Percentiles rank a stretch among this genome's conserved stretches.
These are phyloP conservation scores for Peucedramus taeniatus DNA, from an alignment of 2,113 vertebrate species.

Conservation along the genomic window DNA sequence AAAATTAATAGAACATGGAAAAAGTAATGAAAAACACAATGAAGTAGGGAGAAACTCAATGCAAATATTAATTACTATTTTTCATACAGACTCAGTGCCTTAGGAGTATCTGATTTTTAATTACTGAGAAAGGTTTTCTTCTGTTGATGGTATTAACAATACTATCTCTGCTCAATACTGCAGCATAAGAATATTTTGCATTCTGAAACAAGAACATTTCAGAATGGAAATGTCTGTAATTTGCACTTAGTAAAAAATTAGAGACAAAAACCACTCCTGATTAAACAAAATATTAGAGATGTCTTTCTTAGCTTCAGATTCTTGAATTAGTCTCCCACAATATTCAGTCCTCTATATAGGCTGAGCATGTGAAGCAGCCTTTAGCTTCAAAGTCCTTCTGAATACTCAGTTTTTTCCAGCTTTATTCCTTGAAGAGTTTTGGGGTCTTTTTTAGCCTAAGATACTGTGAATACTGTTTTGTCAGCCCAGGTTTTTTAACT, in stretches of 20 bases:
- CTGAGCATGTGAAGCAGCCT: neutral
- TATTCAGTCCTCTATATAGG: neutral
- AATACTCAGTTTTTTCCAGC: neutral
- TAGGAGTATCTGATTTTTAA: neutral
- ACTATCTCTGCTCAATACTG: neutral
- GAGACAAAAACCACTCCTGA: rapidly evolving
- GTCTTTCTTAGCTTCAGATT: neutral
- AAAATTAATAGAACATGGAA: neutral
- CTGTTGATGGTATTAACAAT: neutral
- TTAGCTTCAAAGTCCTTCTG: neutral
- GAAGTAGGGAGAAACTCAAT: neutral
- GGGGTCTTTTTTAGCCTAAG: neutral
- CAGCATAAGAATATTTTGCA: neutral
- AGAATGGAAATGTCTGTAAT: neutral
- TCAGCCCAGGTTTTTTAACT: neutral
- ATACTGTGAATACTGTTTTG: neutral
- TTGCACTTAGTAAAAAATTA: neutral
- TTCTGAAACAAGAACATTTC: neutral
- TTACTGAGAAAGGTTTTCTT: neutral
- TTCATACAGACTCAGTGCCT: neutral
- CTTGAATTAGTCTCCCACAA: neutral
- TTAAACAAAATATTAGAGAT: neutral
- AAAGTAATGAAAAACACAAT: neutral
- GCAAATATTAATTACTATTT: neutral
- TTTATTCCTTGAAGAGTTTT: neutral